Percentiles rank a stretch among this genome's conserved stretches.
Conservation (phyloP, 2,888 invertebrate species). For the Brachynemurus nebulosus region DNA sequence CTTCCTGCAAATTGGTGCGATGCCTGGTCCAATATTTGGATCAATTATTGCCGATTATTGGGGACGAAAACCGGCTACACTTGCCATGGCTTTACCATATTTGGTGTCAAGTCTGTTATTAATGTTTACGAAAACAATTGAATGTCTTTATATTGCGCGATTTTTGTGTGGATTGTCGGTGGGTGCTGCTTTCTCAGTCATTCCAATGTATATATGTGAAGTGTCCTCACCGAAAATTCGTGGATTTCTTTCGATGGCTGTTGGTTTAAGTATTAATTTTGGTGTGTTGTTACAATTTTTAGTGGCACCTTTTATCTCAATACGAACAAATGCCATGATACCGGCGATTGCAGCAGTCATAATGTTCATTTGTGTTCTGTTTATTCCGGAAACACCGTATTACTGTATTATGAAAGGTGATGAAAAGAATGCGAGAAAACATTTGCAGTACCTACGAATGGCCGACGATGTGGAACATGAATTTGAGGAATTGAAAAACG, state of each 20-base stretch:
- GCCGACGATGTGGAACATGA: constrained; percentile 26
- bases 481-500: constrained; percentile 28
- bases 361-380: neutral
- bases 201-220: constrained; percentile 37
- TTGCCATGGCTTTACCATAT: constrained; percentile 40
- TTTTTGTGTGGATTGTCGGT: constrained; percentile 42
- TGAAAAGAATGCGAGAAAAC: neutral
- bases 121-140: constrained; percentile 38
- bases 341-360: constrained; percentile 24
- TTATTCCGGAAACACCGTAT: constrained; percentile 1
- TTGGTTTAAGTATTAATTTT: constrained; percentile 33
- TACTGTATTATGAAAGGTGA: neutral
- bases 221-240: constrained; percentile 34
- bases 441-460: constrained; percentile 16
- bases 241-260: constrained; percentile 35
- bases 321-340: constrained; percentile 31
- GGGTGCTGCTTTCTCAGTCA: constrained; percentile 18
- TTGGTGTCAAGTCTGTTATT: constrained; percentile 43
- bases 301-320: constrained; percentile 28
- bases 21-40: constrained; percentile 24
- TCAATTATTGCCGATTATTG: constrained; percentile 44
- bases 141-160: constrained; percentile 32
- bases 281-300: constrained; percentile 34
- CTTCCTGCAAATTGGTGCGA: neutral
- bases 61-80: constrained; percentile 42